phyloP scores from a whole-genome alignment of 2,113 vertebrate species.

The Benitochromis conjunctus region DNA sequence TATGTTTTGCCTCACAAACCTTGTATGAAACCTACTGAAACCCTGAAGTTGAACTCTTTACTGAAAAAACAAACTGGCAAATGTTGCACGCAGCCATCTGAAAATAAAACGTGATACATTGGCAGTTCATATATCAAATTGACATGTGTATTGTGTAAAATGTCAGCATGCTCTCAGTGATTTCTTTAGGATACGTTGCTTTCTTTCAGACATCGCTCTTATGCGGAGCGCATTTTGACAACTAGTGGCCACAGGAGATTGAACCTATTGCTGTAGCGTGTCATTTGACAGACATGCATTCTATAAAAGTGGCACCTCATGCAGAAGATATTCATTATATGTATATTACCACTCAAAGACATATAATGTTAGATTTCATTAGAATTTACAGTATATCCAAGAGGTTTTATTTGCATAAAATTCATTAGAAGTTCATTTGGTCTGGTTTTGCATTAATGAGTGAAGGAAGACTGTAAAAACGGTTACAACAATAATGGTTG shows the following conservation, averaged over 20 bases:
- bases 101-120: background rate
- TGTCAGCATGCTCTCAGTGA: background rate
- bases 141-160: conserved; percentile 2
- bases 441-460: background rate
- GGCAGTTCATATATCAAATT: conserved; percentile 19
- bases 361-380: background rate
- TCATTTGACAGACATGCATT: conserved; percentile 1
- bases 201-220: conserved; percentile 3
- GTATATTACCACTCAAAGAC: conserved; percentile 1
- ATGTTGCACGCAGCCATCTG: background rate
- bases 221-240: conserved; percentile 15
- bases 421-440: background rate
- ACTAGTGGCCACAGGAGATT: conserved; percentile 14
- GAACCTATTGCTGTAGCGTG: background rate
- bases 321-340: conserved; percentile 1
- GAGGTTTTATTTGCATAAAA: background rate
- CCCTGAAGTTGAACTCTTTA: background rate
- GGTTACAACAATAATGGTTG: fast-evolving
- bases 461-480: background rate
- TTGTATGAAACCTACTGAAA: background rate
- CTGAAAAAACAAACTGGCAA: background rate
- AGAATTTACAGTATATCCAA: background rate
- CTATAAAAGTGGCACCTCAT: background rate
- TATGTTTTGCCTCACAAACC: background rate
- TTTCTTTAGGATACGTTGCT: conserved; percentile 5